Conservation (phyloP, 2,113 vertebrate genomes). For the Scomber colias region DNA sequence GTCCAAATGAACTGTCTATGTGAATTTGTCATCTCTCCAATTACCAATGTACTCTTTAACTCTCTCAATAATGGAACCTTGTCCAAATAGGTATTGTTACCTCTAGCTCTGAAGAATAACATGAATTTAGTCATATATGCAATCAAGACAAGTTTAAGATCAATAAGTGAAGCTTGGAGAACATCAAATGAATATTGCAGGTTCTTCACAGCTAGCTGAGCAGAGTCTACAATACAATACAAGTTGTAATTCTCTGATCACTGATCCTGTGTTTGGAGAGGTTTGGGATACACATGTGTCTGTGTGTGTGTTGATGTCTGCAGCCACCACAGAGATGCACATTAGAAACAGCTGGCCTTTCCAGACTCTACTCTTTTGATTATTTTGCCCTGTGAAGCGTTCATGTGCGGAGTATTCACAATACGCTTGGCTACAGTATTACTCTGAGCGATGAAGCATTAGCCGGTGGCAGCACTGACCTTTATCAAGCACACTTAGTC, state of each 20-base stretch:
- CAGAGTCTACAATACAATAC: no score
- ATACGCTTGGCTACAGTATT: constrained; percentile 55
- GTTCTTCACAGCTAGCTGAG: no score
- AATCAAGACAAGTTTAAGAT: no score
- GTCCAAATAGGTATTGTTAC: no score
- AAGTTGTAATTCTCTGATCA: not conserved
- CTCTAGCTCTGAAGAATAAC: no score
- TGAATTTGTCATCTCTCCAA: no score
- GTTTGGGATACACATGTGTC: constrained; percentile 24
- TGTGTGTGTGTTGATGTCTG: constrained; percentile 15
- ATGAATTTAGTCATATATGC: no score
- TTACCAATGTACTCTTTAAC: no score
- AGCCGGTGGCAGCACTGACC: constrained; percentile 63
- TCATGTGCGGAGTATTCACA: constrained; percentile 69
- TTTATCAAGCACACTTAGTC: constrained; percentile 67
- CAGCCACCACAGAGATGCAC: constrained; percentile 3
- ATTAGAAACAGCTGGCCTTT: constrained; percentile 64
- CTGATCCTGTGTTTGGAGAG: constrained; percentile 27
- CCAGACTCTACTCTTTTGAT: constrained; percentile 52
- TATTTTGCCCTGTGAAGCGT: constrained; percentile 65
- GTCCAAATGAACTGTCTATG: no score
- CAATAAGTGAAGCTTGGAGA: no score
- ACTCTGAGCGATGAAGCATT: constrained; percentile 55
- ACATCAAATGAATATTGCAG: no score
- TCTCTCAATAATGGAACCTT: no score